phyloP scores from a whole-genome alignment of 1,140 invertebrate species.

The Elymnias hypermnestra region DNA sequence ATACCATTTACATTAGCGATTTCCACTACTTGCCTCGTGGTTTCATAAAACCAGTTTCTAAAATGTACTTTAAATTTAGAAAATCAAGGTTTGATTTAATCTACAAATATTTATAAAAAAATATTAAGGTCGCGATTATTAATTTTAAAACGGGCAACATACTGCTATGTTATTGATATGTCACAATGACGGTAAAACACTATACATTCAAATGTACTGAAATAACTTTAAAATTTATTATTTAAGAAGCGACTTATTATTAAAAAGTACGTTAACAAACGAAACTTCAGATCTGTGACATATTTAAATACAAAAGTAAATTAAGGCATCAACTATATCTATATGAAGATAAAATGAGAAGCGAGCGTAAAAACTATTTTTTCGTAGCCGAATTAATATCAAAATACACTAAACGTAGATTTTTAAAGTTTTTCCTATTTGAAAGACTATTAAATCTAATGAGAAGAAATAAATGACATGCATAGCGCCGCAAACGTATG shows the following conservation, averaged over 20 bases:
- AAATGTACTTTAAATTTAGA: too few species aligned
- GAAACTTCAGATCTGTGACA: not conserved
- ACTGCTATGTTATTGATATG: slow-evolving; percentile 6
- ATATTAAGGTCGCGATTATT: too few species aligned
- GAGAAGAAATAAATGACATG: slow-evolving; percentile 52
- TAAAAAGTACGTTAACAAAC: too few species aligned
- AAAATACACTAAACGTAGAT: slow-evolving; percentile 47
- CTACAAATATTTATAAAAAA: too few species aligned
- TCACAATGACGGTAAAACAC: slow-evolving; percentile 1
- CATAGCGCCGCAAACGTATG: slow-evolving; percentile 55
- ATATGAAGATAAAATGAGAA: slow-evolving; percentile 5
- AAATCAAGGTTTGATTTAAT: too few species aligned
- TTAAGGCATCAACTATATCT: slow-evolving; percentile 3
- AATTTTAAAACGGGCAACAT: slow-evolving; percentile 4
- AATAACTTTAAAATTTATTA: not conserved
- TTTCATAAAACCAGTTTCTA: too few species aligned
- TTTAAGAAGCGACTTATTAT: too few species aligned
- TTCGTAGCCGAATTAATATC: slow-evolving; percentile 8
- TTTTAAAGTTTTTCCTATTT: slow-evolving; percentile 64
- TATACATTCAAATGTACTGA: slow-evolving; percentile 5
- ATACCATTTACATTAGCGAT: too few species aligned
- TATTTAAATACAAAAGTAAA: slow-evolving; percentile 1
- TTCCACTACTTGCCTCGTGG: too few species aligned
- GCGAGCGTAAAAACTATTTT: slow-evolving; percentile 9
- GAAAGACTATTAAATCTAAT: slow-evolving; percentile 73